Evolutionary conservation across 2,888 invertebrate genomes (phyloP).

Genomic region (Fragum fragum): DNA sequence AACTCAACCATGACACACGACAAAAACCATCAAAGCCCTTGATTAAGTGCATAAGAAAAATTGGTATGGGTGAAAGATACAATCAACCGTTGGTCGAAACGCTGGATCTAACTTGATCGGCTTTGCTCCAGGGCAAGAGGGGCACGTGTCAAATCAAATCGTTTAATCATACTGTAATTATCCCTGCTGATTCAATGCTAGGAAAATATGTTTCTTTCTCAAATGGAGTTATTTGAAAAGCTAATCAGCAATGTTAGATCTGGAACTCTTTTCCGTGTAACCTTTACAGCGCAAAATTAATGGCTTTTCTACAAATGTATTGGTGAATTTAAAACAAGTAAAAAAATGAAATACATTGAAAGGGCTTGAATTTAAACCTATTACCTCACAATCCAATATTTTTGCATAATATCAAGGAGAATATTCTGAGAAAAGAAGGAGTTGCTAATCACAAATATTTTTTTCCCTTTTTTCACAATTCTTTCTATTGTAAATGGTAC

Average conservation of each 20-base stretch:
- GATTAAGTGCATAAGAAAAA: slow-evolving; percentile 28
- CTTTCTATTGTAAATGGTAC: too few relatives aligned
- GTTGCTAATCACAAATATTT: too few relatives aligned
- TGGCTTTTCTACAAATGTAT: too few relatives aligned
- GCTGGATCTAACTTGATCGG: slow-evolving; percentile 16
- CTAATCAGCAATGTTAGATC: neutral
- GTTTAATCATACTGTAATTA: slow-evolving; percentile 53
- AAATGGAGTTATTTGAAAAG: slow-evolving; percentile 15
- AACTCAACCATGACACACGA: neutral
- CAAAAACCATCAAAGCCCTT: neutral
- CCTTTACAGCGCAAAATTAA: too few relatives aligned
- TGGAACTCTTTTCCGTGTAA: neutral
- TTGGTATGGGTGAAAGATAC: slow-evolving; percentile 22
- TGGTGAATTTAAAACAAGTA: too few relatives aligned
- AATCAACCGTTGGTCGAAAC: slow-evolving; percentile 25
- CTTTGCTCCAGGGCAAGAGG: slow-evolving; percentile 39
- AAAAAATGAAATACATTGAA: too few relatives aligned
- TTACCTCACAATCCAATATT: too few relatives aligned
- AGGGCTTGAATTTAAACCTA: too few relatives aligned
- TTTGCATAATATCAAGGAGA: too few relatives aligned
- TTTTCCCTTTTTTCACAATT: too few relatives aligned
- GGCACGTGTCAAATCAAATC: slow-evolving; percentile 50
- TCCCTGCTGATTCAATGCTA: slow-evolving; percentile 10
- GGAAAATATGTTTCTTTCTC: slow-evolving; percentile 33
- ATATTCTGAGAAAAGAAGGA: too few relatives aligned